Conservation (phyloP, 1,140 invertebrate species). For the Microvelia longipes region DNA sequence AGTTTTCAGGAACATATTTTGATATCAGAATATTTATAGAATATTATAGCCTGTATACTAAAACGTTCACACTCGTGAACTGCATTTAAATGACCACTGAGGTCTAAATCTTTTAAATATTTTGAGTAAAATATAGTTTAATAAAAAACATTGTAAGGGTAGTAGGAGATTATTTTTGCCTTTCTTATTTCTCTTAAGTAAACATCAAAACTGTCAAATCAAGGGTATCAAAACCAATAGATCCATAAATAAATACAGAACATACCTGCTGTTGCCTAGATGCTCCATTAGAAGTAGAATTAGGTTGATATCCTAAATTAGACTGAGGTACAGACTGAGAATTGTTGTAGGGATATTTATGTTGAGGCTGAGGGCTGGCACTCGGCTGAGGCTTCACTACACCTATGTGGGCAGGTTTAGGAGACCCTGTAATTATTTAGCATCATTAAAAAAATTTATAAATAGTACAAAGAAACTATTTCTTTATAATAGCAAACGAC, state of each 20-base stretch:
- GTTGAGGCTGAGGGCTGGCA: not conserved
- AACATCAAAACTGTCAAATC: not conserved
- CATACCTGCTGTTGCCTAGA: not conserved
- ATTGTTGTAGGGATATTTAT: not conserved
- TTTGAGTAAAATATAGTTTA: not conserved
- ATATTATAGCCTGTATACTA: no score
- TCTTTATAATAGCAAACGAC: not conserved
- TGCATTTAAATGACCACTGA: not conserved
- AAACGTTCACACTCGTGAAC: no score
- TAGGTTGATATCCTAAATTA: not conserved
- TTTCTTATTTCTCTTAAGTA: not conserved
- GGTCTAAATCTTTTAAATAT: not conserved
- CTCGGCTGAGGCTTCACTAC: not conserved
- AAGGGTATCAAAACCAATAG: no score
- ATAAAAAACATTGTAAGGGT: not conserved
- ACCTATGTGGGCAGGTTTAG: not conserved
- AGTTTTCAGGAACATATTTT: no score
- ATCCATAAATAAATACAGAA: not conserved
- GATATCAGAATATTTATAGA: no score
- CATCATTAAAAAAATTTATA: not conserved
- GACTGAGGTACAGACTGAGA: not conserved
- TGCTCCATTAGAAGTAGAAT: not conserved
- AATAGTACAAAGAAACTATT: not conserved
- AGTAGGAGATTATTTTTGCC: not conserved
- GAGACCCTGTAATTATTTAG: not conserved